Evolutionary conservation across 1,140 invertebrate species (phyloP), one percentile per base, ranked within the genome.

Genomic region (Nebria ingens): DNA sequence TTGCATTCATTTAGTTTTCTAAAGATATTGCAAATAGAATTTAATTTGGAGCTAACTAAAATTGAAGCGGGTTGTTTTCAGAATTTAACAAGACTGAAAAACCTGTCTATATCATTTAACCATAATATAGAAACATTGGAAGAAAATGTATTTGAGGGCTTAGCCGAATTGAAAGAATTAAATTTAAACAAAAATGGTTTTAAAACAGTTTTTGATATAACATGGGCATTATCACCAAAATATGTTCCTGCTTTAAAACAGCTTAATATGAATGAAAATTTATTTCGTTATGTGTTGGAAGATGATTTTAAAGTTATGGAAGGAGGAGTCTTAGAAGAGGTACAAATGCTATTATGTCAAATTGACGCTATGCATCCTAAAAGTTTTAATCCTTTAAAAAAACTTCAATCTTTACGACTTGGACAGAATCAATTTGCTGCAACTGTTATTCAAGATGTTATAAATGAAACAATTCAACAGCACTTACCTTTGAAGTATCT

Each of bases 261-360:
- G 38, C 19, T 69, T 20, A 49, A 55, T 11, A 56, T 69, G 25
- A 63, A 61, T 54, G 60, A 64, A 40, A 69, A 65, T 53, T 51
- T 34, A 2, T 67, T 69, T 51, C 12, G 40, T 0, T 56, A 53
- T 23, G 63, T 69, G 20, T 21, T 42, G 2, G 45, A 53, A 29
- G 21, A 61, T n/a, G 61, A 60, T 58, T 68, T 69, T 57, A 12
- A 20, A 15, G 11, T 54, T 6, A 58, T 69, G 58, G 9, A 50
- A 12, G 58, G 59, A 25, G 59, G 57, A 25, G 22, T 34, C 0
- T 49, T 69, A 13, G 34, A 57, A 52, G 68, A 68, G 61, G 65
- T 79, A 1, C 68, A 73, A 60, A 58, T 79, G 21, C 69, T 70
- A 54, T 65, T 76, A 34, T 79, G 76, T 60, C 71, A 71, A 56